These are phyloP conservation scores for Microtus richardsoni DNA, from an alignment of 2,113 vertebrate species.

Conservation along the genomic window DNA sequence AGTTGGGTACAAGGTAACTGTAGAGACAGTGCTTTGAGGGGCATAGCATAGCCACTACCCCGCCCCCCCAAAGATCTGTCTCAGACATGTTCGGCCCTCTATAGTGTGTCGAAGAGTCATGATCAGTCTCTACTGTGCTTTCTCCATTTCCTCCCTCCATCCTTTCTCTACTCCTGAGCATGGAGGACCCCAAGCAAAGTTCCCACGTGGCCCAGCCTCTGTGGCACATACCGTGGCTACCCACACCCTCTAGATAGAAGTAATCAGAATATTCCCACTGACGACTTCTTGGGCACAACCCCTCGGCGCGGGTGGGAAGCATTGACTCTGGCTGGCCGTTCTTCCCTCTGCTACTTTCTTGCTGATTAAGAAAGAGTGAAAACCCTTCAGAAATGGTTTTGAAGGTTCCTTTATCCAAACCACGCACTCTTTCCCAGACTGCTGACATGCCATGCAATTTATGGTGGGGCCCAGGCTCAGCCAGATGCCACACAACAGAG, in stretches of 20 bases:
- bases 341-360: not conserved
- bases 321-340: not conserved
- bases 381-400: not conserved
- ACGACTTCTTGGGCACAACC: not conserved
- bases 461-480: not conserved
- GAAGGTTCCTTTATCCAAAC: not conserved
- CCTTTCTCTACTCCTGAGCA: not conserved
- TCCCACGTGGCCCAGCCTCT: not conserved
- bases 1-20: not conserved
- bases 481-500: not conserved
- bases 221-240: not conserved
- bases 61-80: not conserved
- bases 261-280: not conserved
- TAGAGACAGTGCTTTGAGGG: not conserved
- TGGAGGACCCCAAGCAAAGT: not conserved
- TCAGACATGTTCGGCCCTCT: not conserved
- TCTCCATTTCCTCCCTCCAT: not conserved
- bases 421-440: not conserved
- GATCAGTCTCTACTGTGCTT: not conserved
- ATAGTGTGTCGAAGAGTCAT: not conserved
- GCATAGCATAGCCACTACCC: not conserved
- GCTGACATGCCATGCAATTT: not conserved
- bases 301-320: fast-evolving
- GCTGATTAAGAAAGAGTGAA: not conserved
- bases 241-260: not conserved